phyloP scores from a whole-genome alignment of 2,888 invertebrate genomes.

The Ectropis crepuscularia region DNA sequence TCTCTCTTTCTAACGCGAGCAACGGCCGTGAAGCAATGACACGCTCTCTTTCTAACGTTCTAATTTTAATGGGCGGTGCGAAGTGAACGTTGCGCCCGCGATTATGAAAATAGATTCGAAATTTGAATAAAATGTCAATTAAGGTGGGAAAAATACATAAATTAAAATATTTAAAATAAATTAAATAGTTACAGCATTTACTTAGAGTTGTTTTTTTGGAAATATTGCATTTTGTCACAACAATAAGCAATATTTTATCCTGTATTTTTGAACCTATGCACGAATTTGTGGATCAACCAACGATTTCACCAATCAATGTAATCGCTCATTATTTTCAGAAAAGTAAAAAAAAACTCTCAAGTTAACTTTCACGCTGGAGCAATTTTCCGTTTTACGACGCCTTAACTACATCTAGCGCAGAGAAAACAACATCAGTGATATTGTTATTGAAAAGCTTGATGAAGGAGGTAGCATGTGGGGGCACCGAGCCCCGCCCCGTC shows the following conservation, averaged over 20 bases:
- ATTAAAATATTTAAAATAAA: no score
- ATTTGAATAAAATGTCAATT: neutral
- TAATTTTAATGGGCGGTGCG: constrained; percentile 72
- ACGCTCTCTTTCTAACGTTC: constrained; percentile 66
- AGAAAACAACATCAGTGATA: constrained; percentile 35
- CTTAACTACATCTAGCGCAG: constrained; percentile 12
- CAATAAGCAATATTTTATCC: no score
- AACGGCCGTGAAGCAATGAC: constrained; percentile 37
- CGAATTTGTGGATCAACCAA: no score
- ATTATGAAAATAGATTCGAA: constrained; percentile 42
- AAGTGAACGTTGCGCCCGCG: constrained; percentile 62
- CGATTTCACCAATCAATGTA: no score
- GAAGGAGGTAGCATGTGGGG: constrained; percentile 56
- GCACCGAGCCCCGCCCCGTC: constrained; percentile 59
- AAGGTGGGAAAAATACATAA: no score
- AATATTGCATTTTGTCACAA: no score
- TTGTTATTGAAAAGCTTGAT: constrained; percentile 71
- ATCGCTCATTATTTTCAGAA: neutral
- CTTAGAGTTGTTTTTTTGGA: no score
- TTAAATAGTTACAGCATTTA: no score
- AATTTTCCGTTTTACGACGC: constrained; percentile 8
- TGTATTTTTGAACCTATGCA: no score
- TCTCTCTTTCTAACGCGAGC: constrained; percentile 53
- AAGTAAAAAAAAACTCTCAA: neutral
- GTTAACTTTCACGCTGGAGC: neutral